phyloP scores from a whole-genome alignment of 2,888 invertebrate genomes.

The Amblyjoppa fuscipennis region DNA sequence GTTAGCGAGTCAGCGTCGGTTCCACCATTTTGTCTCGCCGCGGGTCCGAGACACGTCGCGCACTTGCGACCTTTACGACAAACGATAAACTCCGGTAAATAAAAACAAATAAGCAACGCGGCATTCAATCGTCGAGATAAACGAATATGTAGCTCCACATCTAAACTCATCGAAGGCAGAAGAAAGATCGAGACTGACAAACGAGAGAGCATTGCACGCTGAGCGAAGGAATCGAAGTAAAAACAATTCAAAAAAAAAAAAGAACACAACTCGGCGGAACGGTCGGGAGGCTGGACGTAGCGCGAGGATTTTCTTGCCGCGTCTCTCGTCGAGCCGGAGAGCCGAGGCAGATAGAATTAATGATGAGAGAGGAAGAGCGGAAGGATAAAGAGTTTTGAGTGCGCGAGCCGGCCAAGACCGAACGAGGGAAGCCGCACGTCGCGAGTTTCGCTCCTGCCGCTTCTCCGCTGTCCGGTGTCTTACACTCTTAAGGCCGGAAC shows the following conservation, averaged over 20 bases:
- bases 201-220: not conserved
- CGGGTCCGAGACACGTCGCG: not conserved
- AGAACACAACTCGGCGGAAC: not conserved
- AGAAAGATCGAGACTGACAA: not conserved
- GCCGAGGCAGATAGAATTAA: not conserved
- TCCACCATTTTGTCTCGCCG: slow-evolving; percentile 1
- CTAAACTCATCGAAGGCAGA: not conserved
- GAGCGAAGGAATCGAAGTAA: not conserved
- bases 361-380: not conserved
- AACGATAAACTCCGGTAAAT: not conserved
- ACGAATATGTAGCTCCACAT: too few relatives aligned
- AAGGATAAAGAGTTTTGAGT: not conserved
- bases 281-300: not conserved
- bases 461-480: not conserved
- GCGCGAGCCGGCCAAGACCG: not conserved
- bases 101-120: not conserved
- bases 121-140: not conserved
- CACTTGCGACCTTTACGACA: not conserved
- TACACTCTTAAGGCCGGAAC: slow-evolving; percentile 34
- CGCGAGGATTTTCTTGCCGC: slow-evolving; percentile 31
- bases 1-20: slow-evolving; percentile 71
- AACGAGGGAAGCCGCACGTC: slow-evolving; percentile 1
- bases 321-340: not conserved
- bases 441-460: not conserved
- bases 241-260: not conserved